Base-by-base conservation (phyloP, 2,888 invertebrate species). In the Lapara coniferarum region DNA sequence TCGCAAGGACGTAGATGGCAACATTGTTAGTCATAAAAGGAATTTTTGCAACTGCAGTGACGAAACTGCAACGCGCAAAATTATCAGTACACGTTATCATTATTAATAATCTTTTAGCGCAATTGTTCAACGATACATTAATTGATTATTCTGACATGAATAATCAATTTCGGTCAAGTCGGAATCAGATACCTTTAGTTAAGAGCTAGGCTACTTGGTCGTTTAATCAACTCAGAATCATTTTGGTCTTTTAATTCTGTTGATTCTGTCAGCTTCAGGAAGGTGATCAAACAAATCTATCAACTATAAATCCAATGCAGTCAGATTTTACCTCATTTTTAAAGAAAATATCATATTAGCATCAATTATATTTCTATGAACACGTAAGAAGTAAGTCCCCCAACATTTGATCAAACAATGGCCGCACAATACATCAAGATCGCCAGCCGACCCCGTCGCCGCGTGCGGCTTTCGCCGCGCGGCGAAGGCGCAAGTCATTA, bases 391-490 rank as follows among this genome's bases (percentile, higher is more conserved):
- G 5, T 2, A 3, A 37, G 37, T 37, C 37, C 7, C 8, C 37
- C 37, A 10, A 46, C 13, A 19, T 63, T 63, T 46, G 63, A 19
- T 63, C 63, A 63, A 63, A 63, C 49, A 13, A 49, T 63, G 14
- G 16, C 46, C 49, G 19, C 13, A 44, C 74, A 76, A 77, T 79
- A 74, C 78, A 78, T 79, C 79, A 78, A 72, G 70, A 75, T 74
- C 69, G 73, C 73, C 71, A 59, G 75, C 74, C 76, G 78, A 79
- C 77, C 76, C 76, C 75, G 75, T 79, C 80, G 73, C 68, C 75
- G 77, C 77, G 78, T 77, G 75, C 75, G 72, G 77, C 80, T 78
- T 83, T 83, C 82, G 78, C 80, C 79, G 79, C 71, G 75, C 49
- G 19, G 13, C 12, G 8, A 16, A 6, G 25, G 63, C 13, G 19